These are phyloP conservation scores for Tragelaphus buxtoni DNA, from an alignment of 2,113 vertebrate genomes.

Conservation along the genomic window DNA sequence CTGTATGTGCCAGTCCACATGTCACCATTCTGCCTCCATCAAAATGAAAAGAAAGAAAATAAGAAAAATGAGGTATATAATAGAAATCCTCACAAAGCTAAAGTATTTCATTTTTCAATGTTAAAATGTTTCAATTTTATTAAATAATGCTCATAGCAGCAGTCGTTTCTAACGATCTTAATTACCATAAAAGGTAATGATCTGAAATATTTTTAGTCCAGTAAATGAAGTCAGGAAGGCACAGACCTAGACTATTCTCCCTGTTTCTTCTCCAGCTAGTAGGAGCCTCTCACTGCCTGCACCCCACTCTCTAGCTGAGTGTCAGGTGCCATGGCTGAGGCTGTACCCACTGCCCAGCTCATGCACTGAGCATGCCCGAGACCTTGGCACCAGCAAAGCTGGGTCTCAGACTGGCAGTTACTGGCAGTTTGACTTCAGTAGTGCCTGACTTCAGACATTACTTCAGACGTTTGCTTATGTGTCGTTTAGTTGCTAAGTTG, in stretches of 20 bases:
- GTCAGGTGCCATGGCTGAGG: too few relatives aligned
- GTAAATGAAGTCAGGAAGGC: background rate
- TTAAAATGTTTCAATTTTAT: background rate
- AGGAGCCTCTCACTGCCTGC: rapidly evolving
- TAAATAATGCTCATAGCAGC: background rate
- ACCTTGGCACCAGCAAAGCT: background rate
- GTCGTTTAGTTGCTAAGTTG: background rate
- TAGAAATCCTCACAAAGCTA: background rate
- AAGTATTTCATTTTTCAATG: background rate
- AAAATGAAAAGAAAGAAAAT: background rate
- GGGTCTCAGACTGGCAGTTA: background rate
- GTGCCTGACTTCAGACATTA: background rate
- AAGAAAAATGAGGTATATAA: background rate
- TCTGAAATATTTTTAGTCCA: background rate
- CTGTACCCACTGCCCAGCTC: background rate
- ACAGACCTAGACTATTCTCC: background rate
- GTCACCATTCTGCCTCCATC: background rate
- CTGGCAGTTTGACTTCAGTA: background rate
- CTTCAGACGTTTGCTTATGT: background rate
- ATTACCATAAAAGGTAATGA: background rate
- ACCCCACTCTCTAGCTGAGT: background rate
- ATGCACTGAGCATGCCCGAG: background rate
- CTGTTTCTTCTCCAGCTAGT: background rate
- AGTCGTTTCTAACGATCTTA: background rate
- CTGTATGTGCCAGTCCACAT: background rate